Evolutionary conservation across 2,888 invertebrate genomes (phyloP), one percentile per base, ranked within the genome.

Genomic region (Agrilus biguttatus): DNA sequence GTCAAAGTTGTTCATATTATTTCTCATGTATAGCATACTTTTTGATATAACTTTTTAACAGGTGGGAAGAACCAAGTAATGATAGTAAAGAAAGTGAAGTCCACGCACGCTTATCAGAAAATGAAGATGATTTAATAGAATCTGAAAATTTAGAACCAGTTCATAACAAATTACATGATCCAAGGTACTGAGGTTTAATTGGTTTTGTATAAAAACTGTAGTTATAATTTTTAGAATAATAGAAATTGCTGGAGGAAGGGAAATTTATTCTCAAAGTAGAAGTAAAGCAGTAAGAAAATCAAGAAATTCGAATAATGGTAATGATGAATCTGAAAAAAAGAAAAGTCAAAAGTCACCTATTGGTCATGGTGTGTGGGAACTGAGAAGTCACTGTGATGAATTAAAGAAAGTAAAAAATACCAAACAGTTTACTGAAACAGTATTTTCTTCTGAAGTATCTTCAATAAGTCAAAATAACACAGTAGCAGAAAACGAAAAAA

Each of bases 241-340:
- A 57, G 78, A 79, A 67, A 78, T 79, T 55, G 87, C 88, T 43
- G 88, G 88, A 53, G 88, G 87, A 46, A 74, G 86, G 45, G 87
- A 88, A 67, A 74, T 87, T 49, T 86, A 82, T 66, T 86, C 86
- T 35, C 83, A 85, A 64, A 86, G 84, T 63, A 71, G 85, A 56
- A 81, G 80, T 57, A 83, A 85, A 67, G 83, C 84, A 41, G 75
- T 79, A 41, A 73, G 83, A 52, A 83, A 83, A 64, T 72, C 80
- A 51, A 72, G 82, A 35, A 79, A 69, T 49, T 62, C 56, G 37
- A 28, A 28, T 28, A 53, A 51, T 40, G 47, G 53, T 40, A 54
- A 51, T 37, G 63, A 63, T 49, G 62, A 63, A 55, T 55, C 56
- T 47, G 62, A 62, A 46, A 62, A 55, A 55, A 55, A 55, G 46